phyloP scores from a whole-genome alignment of 2,113 vertebrate species.

The Cheirogaleus medius region DNA sequence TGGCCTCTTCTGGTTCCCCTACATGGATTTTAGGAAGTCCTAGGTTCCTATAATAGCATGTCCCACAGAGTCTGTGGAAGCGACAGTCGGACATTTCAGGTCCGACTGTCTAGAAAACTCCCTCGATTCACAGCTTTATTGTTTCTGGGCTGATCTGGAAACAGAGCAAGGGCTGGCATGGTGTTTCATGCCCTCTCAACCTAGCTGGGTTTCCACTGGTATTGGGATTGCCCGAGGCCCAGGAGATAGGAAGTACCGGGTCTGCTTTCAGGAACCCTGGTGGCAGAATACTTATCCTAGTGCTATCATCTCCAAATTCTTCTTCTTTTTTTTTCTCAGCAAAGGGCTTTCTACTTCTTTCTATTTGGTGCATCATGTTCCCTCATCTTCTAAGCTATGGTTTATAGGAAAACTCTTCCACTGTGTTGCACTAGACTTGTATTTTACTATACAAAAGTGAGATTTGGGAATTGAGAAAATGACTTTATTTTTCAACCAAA shows the following conservation, averaged over 20 bases:
- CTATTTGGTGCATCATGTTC: background rate
- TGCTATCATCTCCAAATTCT: background rate
- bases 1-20: background rate
- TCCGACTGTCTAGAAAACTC: background rate
- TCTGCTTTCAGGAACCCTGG: background rate
- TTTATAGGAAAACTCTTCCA: background rate
- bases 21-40: background rate
- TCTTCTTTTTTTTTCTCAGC: background rate
- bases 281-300: background rate
- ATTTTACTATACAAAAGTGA: background rate
- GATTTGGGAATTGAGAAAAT: background rate
- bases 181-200: background rate
- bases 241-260: background rate
- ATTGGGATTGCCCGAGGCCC: background rate
- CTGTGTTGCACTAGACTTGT: background rate
- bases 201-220: background rate
- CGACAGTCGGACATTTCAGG: background rate
- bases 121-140: background rate
- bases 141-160: background rate
- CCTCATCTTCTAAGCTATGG: background rate
- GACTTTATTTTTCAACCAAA: background rate
- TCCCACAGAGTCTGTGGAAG: background rate
- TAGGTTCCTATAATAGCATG: background rate
- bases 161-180: fast-evolving
- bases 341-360: background rate